Base-by-base conservation (phyloP, 92 coral and sea anemone species). In the Paragorgia papillata region DNA sequence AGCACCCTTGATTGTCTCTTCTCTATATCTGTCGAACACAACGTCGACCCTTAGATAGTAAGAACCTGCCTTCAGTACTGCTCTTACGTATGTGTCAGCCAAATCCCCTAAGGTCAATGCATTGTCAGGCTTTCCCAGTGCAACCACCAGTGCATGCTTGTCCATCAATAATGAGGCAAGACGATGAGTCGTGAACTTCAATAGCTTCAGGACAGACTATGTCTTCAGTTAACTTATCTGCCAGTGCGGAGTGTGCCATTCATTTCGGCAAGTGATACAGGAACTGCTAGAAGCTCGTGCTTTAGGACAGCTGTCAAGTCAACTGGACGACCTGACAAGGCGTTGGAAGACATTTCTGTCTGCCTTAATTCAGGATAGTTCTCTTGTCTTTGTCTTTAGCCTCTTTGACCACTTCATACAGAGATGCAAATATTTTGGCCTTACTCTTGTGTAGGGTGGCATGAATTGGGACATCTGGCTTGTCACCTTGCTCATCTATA, bases 251-350 rank as follows among this genome's bases (percentile, higher is more conserved):
- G 41, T 15, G 49, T 48, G 22, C 79, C 79, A 73, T 57, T 73
- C 8, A 57, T 73, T 73, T 54, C 66, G 18, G 74, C 83, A 48
- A 28, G 73, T 54, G 74, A 64, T 62, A 65, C 35, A 37, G 62
- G 75, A 37, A 57, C 83, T 14, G 75, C 57, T 37, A 67, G 50
- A 25, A 67, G 30, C 50, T 67, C 74, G 50, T 67, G 57, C 37
- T 48, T 37, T 33, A 67, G 50, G 39, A 67, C 43, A n/a, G 34
- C 15, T 33, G 74, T 31, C 19, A 67, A 29, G 57, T 67, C 74
- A 29, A 67, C 34, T 43, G 39, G 74, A 41, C 74, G 57, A 67
- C 40, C 33, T 21, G 31, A n/a, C n/a, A n/a, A n/a, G n/a, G n/a
- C n/a, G n/a, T n/a, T n/a, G n/a, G n/a, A n/a, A n/a, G n/a, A n/a